Evolutionary conservation across 2,113 vertebrate genomes (phyloP).

Genomic region (Semnopithecus entellus): DNA sequence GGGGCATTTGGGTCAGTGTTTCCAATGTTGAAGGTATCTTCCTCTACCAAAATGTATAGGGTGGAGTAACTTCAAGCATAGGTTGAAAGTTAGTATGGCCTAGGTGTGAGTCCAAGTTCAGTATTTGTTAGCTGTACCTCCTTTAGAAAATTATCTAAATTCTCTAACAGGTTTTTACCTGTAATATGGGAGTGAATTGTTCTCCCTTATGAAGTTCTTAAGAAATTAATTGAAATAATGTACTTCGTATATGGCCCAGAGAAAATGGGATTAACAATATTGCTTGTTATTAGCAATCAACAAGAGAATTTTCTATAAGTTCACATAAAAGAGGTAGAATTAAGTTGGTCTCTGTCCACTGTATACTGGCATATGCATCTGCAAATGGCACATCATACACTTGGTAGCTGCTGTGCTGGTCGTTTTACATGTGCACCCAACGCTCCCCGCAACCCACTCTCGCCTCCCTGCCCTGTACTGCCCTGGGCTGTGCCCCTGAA

Average conservation of each 20-base stretch:
- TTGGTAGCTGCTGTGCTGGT: not conserved
- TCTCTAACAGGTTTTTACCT: too few relatives aligned
- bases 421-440: not conserved
- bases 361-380: fast-evolving
- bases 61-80: too few relatives aligned
- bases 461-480: not conserved
- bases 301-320: not conserved
- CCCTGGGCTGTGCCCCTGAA: not conserved
- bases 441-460: not conserved
- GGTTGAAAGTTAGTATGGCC: not conserved
- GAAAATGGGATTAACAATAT: not conserved
- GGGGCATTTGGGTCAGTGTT: too few relatives aligned
- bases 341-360: not conserved
- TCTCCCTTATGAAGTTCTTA: too few relatives aligned
- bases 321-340: not conserved
- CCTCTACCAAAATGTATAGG: not conserved
- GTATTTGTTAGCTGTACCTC: too few relatives aligned
- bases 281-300: not conserved
- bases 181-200: not conserved
- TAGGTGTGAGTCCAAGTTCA: not conserved
- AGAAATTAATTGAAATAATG: not conserved
- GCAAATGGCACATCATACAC: not conserved
- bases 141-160: not conserved
- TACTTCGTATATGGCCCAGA: not conserved
- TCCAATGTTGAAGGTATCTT: not conserved